Evolutionary conservation across 2,888 invertebrate genomes (phyloP).

Genomic region (Atrina japonica): DNA sequence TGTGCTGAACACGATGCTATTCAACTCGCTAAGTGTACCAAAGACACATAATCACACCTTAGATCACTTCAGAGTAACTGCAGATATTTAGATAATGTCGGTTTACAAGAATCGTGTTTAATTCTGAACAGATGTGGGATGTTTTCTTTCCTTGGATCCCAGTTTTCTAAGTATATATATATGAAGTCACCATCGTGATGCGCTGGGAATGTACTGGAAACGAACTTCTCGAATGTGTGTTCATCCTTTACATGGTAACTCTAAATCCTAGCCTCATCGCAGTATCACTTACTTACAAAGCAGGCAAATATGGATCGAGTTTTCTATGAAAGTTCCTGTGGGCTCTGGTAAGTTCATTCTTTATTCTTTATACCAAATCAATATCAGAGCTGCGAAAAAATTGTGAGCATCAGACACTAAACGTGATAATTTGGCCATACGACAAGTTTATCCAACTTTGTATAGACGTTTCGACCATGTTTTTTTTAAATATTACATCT

Average conservation of each 20-base stretch:
- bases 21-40: no score
- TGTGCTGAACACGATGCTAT: no score
- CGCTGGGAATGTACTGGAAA: constrained; percentile 3
- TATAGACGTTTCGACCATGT: no score
- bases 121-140: no score
- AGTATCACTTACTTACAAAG: constrained; percentile 1
- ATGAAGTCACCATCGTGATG: background rate
- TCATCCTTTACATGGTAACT: constrained; percentile 11
- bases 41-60: no score
- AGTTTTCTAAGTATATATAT: background rate
- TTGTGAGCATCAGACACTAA: no score
- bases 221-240: background rate
- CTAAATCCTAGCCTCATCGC: background rate
- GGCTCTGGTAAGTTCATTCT: constrained; percentile 19
- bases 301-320: constrained; percentile 13
- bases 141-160: no score
- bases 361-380: background rate
- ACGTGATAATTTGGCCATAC: background rate
- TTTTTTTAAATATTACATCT: no score
- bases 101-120: no score
- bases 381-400: no score
- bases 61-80: no score
- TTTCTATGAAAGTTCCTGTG: background rate
- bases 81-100: no score
- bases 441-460: background rate